phyloP scores from a whole-genome alignment of 1,140 invertebrate genomes.

The Cardiocondyla obscurior region DNA sequence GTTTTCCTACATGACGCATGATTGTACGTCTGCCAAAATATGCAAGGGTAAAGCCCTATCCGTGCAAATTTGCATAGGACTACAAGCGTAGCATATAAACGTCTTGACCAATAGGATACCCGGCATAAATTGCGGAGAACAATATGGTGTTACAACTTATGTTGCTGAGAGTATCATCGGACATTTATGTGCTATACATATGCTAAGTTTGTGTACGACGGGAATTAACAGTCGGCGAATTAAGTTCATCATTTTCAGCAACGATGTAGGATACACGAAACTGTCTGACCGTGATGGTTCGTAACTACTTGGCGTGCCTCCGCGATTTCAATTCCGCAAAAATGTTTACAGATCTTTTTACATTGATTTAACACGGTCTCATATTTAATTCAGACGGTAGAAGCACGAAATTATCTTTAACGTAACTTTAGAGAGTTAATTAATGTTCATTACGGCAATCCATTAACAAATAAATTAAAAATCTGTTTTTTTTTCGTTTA shows the following conservation, averaged over 20 bases:
- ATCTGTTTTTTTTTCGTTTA: neutral
- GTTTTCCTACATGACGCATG: neutral
- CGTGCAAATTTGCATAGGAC: constrained; percentile 32
- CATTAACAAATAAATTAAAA: neutral
- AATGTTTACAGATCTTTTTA: neutral
- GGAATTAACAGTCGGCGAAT: constrained; percentile 9
- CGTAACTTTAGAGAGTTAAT: neutral
- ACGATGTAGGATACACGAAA: neutral
- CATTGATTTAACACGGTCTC: neutral
- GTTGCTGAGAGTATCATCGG: constrained; percentile 11
- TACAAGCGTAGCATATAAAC: constrained; percentile 19
- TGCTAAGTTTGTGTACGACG: constrained; percentile 27
- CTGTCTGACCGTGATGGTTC: neutral
- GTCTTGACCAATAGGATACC: constrained; percentile 33
- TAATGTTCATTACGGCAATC: neutral
- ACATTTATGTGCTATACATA: constrained; percentile 4
- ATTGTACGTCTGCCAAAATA: constrained; percentile 13
- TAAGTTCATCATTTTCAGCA: neutral
- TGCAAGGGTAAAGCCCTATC: constrained; percentile 3
- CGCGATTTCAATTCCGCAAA: neutral
- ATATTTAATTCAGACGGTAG: neutral
- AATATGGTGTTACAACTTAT: constrained; percentile 27
- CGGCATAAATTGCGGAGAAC: constrained; percentile 29
- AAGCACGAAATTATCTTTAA: neutral
- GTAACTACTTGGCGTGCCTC: neutral